phyloP scores from a whole-genome alignment of 2,113 vertebrate genomes.

The Stomatorhinus ivindoensis region DNA sequence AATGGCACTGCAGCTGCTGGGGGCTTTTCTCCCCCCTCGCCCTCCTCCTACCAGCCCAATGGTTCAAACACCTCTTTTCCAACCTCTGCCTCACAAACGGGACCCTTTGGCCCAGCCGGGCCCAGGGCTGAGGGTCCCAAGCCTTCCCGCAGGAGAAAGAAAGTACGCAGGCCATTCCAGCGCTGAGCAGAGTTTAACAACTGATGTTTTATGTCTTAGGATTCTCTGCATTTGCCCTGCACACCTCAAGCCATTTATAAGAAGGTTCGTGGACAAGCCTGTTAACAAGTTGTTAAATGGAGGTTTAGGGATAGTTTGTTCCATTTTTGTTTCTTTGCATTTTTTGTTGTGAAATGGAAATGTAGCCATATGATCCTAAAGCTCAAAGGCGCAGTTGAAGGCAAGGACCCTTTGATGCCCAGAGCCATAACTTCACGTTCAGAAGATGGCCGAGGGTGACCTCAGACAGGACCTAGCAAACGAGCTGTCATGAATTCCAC shows the following conservation, averaged over 20 bases:
- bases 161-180: slow-evolving; percentile 81
- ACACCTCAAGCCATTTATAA: neutral
- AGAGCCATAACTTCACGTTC: neutral
- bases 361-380: neutral
- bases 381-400: neutral
- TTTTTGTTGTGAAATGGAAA: neutral
- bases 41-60: slow-evolving; percentile 43
- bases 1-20: slow-evolving; percentile 67
- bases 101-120: slow-evolving; percentile 56
- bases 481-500: neutral
- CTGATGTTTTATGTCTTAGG: neutral
- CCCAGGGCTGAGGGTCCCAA: slow-evolving; percentile 62
- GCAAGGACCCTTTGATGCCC: neutral
- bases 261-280: neutral
- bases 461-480: neutral
- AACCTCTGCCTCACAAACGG: slow-evolving; percentile 50
- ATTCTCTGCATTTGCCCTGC: neutral
- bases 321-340: neutral
- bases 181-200: slow-evolving; percentile 57
- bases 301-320: neutral
- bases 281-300: neutral
- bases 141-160: slow-evolving; percentile 71
- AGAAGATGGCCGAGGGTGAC: neutral
- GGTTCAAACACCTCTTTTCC: slow-evolving; percentile 46
- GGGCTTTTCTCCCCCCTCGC: slow-evolving; percentile 65